phyloP scores from a whole-genome alignment of 2,113 vertebrate species.

The Datnioides undecimradiatus region DNA sequence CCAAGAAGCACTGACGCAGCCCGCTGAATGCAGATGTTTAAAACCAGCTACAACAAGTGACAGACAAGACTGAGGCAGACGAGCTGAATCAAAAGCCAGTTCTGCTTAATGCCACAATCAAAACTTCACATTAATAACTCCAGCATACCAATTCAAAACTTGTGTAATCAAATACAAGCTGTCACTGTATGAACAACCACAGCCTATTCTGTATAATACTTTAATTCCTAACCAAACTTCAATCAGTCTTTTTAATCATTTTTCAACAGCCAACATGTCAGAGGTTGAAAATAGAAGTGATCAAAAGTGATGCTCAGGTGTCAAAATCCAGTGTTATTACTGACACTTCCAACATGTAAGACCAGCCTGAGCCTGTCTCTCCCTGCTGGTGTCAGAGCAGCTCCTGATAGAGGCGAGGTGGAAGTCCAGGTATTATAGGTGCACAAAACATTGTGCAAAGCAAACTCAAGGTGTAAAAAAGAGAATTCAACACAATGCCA shows the following conservation, averaged over 20 bases:
- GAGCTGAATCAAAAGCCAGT: background rate
- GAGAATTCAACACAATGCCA: background rate
- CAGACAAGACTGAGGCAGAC: background rate
- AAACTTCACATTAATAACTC: background rate
- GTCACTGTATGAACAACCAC: background rate
- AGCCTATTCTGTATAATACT: background rate
- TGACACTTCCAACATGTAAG: background rate
- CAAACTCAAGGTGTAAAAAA: constrained; percentile 11
- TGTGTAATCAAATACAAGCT: background rate
- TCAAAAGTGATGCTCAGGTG: background rate
- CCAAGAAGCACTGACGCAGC: background rate
- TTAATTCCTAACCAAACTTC: background rate
- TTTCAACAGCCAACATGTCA: background rate
- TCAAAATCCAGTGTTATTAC: background rate
- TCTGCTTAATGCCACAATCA: background rate
- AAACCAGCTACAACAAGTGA: background rate
- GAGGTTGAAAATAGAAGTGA: background rate
- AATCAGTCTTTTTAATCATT: background rate
- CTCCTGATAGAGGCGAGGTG: background rate
- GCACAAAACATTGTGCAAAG: constrained; percentile 16
- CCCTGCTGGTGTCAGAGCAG: background rate
- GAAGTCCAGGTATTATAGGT: constrained; percentile 11
- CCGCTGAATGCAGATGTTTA: background rate
- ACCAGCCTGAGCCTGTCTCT: background rate
- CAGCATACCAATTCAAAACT: background rate